Evolutionary conservation across 2,113 vertebrate species (phyloP).

Genomic region (Sylvicapra grimmia): DNA sequence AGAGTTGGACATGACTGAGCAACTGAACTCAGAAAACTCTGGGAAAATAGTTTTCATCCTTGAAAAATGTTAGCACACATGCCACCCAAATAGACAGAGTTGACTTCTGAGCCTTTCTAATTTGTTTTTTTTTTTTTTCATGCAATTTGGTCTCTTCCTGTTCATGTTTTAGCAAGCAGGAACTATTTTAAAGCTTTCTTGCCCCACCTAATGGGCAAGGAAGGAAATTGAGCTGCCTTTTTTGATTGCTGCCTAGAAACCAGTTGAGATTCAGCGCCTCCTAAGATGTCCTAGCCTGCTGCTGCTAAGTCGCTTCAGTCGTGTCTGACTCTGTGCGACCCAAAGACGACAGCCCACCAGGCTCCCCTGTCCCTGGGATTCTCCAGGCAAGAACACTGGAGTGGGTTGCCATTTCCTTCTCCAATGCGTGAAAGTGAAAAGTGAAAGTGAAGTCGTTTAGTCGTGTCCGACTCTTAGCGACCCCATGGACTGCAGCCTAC

Average conservation of each 20-base stretch:
- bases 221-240: slow-evolving; percentile 2
- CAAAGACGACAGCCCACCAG: too few relatives aligned
- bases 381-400: too few relatives aligned
- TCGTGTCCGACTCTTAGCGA: too few relatives aligned
- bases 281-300: not conserved
- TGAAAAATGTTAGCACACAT: not conserved
- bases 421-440: too few relatives aligned
- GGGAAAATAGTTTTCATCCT: not conserved
- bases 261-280: not conserved
- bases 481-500: too few relatives aligned
- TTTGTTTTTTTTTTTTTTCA: not conserved
- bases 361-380: too few relatives aligned
- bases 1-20: not conserved
- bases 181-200: slow-evolving; percentile 48
- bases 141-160: not conserved
- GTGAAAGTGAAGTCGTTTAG: too few relatives aligned
- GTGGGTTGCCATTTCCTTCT: too few relatives aligned
- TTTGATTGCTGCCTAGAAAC: not conserved
- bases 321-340: too few relatives aligned
- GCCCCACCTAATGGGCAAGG: slow-evolving; percentile 58
- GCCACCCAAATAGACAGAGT: not conserved
- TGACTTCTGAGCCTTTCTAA: not conserved
- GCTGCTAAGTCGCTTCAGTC: too few relatives aligned
- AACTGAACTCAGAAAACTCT: not conserved
- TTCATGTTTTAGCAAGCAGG: not conserved